Conservation (phyloP, 1,140 invertebrate genomes). For the Hirudo medicinalis region DNA sequence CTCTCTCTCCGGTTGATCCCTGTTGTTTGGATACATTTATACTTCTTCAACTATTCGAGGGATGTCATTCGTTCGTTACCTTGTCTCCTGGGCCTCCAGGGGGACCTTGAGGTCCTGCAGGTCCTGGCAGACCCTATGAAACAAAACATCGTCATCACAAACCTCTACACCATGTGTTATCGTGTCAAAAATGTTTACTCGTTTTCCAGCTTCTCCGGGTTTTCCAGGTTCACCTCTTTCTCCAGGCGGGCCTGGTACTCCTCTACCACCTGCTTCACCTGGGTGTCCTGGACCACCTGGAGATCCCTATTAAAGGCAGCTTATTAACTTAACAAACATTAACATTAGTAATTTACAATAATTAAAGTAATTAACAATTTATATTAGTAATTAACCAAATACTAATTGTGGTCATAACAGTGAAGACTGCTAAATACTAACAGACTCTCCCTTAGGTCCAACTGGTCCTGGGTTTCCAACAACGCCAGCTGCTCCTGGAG, state of each 20-base stretch:
- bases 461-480: neutral
- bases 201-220: slow-evolving; percentile 15
- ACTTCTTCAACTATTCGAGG: no score
- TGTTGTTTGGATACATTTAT: neutral
- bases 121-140: neutral
- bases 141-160: neutral
- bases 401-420: neutral
- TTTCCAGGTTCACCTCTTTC: slow-evolving; percentile 17
- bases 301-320: neutral
- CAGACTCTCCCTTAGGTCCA: slow-evolving; percentile 13
- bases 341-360: neutral
- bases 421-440: slow-evolving; percentile 3
- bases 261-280: slow-evolving; percentile 1
- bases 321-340: neutral
- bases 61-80: no score
- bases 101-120: neutral
- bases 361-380: no score
- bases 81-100: neutral
- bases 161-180: no score
- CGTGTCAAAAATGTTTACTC: neutral
- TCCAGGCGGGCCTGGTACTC: neutral
- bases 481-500: slow-evolving; percentile 47
- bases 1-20: neutral
- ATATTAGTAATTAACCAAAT: no score
- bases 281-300: slow-evolving; percentile 7